Evolutionary conservation across 1,140 invertebrate genomes (phyloP).

Genomic region (Thrips palmi): DNA sequence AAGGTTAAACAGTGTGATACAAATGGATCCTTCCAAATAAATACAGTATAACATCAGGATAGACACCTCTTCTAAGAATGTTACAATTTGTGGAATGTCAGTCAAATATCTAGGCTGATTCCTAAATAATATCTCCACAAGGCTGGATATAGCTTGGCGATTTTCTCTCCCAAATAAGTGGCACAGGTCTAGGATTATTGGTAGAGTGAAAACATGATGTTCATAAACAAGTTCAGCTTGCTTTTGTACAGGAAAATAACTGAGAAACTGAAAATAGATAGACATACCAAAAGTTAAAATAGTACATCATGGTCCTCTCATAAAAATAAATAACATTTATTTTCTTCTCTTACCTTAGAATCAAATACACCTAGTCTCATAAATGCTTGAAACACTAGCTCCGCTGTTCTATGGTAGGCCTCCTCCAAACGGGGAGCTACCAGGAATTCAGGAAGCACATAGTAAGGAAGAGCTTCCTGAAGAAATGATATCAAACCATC

Average conservation of each 20-base stretch:
- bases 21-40: too few relatives aligned
- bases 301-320: not conserved
- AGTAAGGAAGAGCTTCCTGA: conserved; percentile 49
- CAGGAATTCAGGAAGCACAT: conserved; percentile 30
- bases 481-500: conserved; percentile 48
- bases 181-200: not conserved
- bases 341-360: conserved; percentile 49
- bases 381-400: conserved; percentile 44
- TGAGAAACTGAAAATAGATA: not conserved
- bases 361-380: conserved; percentile 52
- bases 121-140: too few relatives aligned
- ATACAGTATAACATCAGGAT: too few relatives aligned
- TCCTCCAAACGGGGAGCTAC: conserved; percentile 25
- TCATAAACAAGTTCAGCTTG: not conserved
- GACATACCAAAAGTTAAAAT: not conserved
- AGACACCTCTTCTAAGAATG: too few relatives aligned
- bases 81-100: too few relatives aligned
- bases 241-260: not conserved
- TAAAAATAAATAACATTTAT: conserved; percentile 9
- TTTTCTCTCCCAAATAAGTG: too few relatives aligned
- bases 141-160: too few relatives aligned
- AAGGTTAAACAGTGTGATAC: too few relatives aligned
- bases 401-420: conserved; percentile 32
- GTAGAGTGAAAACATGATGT: not conserved
- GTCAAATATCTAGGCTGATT: too few relatives aligned